Evolutionary conservation across 1,140 invertebrate species (phyloP).

Genomic region (Ladona fulva): DNA sequence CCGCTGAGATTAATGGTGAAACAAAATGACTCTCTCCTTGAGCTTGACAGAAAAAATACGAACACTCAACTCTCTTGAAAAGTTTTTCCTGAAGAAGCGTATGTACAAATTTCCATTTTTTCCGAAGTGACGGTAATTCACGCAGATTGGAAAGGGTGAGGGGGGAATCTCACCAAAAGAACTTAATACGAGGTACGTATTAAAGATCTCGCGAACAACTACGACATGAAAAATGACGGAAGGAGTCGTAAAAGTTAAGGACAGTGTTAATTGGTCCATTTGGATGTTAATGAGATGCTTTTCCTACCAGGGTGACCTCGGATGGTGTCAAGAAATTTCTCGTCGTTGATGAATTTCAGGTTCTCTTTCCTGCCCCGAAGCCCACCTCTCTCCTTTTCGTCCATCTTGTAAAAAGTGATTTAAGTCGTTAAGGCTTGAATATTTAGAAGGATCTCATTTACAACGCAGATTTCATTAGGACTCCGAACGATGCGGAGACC

Average conservation of each 20-base stretch:
- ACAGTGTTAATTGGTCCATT: slow-evolving; percentile 6
- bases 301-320: not conserved
- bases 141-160: too few relatives aligned
- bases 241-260: not conserved
- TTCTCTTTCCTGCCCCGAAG: not conserved
- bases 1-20: too few relatives aligned
- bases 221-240: not conserved
- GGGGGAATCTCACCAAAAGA: too few relatives aligned
- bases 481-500: too few relatives aligned
- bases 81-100: too few relatives aligned
- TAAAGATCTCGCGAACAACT: not conserved
- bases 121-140: too few relatives aligned
- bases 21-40: too few relatives aligned
- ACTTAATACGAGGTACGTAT: too few relatives aligned
- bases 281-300: not conserved
- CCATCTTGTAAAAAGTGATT: not conserved
- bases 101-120: too few relatives aligned
- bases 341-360: not conserved
- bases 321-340: not conserved
- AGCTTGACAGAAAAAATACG: too few relatives aligned
- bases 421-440: not conserved
- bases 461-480: not conserved
- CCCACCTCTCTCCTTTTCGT: not conserved
- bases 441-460: not conserved
- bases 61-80: too few relatives aligned